These are phyloP conservation scores for Lophius piscatorius DNA, from an alignment of 2,113 vertebrate genomes.

Conservation along the genomic window DNA sequence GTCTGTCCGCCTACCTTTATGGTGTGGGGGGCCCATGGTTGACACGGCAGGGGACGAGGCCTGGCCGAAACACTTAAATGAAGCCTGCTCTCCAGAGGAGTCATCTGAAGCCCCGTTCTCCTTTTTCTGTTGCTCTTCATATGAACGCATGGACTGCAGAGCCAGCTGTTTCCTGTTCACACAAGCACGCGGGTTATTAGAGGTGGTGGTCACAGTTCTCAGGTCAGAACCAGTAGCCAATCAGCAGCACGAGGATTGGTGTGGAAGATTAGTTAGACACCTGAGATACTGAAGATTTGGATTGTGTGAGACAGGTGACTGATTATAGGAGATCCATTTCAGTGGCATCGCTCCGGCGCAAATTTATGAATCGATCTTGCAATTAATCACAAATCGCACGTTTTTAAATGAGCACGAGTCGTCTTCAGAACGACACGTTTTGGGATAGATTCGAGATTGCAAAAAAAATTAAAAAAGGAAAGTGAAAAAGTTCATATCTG, in stretches of 20 bases:
- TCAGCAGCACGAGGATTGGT: neutral
- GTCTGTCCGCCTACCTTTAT: slow-evolving; percentile 86
- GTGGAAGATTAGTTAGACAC: too few relatives aligned
- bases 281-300: too few relatives aligned
- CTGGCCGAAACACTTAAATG: slow-evolving; percentile 92
- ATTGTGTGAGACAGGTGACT: too few relatives aligned
- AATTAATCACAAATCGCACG: neutral
- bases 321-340: too few relatives aligned
- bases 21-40: slow-evolving; percentile 88
- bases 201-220: slow-evolving; percentile 13
- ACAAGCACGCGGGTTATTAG: slow-evolving; percentile 41
- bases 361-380: neutral
- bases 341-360: too few relatives aligned
- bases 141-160: slow-evolving; percentile 94
- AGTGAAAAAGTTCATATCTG: too few relatives aligned
- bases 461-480: neutral
- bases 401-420: neutral
- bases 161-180: slow-evolving; percentile 92
- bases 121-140: slow-evolving; percentile 95
- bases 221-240: slow-evolving; percentile 12
- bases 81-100: slow-evolving; percentile 92
- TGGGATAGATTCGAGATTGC: neutral
- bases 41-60: slow-evolving; percentile 89
- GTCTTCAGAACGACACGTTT: neutral
- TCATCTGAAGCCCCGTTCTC: slow-evolving; percentile 93